Base-by-base conservation (phyloP, 2,888 invertebrate genomes). In the Drosophila neutralis region DNA sequence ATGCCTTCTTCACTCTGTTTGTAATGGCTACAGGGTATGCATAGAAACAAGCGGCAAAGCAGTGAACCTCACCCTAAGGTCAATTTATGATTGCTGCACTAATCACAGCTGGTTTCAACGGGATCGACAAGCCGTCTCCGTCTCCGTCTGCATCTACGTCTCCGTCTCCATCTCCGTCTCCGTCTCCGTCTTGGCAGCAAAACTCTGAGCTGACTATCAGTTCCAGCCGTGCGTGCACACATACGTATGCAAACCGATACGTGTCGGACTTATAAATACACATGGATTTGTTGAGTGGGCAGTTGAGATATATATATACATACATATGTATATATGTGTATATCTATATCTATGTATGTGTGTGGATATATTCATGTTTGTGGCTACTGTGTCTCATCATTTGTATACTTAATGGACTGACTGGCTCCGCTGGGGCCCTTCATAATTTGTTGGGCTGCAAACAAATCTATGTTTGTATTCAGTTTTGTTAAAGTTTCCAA, bases 61-160 rank as follows among this genome's bases (percentile, higher is more conserved):
- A 38, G 59, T 27, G 42, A 56, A 36, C 69, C 87, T 70, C 78
- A 69, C 75, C 87, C 83, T 76, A 58, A 57, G 87, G 82, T 76
- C 85, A 82, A 73, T 82, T 87, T 83, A 84, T 87, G 89, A 89
- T 87, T 85, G 87, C 83, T 60, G 56, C 90, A 86, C 90, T 83
- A 86, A 86, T 90, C 87, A 90, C 87, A 79, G 81, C 63, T 74
- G 85, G 68, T 67, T 84, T 73, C 70, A 72, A 73, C 67, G 77
- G 70, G 68, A 69, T 82, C 80, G 80, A 72, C 79, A 70, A 62
- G 57, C 67, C 52, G 72, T 72, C 72, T 65, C 57, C 27, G 27
- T 27, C 27, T 27, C 2, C 64, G 18, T 29, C 21, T n/a, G 2
- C 58, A 13, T 15, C 15, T 21, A 0, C 21, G 21, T 21, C 21